Evolutionary conservation across 2,888 invertebrate genomes (phyloP), one percentile per base, ranked within the genome.

Genomic region (Zygogramma bicolorata): DNA sequence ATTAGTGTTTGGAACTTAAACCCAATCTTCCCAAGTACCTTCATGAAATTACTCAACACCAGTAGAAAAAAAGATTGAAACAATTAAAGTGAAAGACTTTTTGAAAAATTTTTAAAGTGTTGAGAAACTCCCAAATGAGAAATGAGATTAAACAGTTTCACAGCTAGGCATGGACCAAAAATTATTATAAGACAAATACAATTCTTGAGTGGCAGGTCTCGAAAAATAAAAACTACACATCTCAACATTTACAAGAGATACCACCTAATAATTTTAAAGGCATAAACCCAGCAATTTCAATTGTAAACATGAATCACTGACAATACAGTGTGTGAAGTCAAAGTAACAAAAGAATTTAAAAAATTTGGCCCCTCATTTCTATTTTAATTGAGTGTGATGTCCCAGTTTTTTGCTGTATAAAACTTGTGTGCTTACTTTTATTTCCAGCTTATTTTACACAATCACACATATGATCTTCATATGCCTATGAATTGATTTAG

Each of bases 151-250:
- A 70, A 62, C 60, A 65, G 27, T 34, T 61, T 79, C 81, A 81
- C 70, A 79, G 78, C 80, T 77, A 77, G 82, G 80, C 77, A 78
- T 75, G 81, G 82, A 81, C 81, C 79, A 78, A 75, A 42, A 46
- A 63, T 63, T 46, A 29, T 74, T 76, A 70, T 75, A 77, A 74
- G 80, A 77, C 75, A 77, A 77, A 79, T 77, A 81, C 81, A 80
- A 77, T 80, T 82, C 82, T 84, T 82, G 81, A 81, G 77, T 77
- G 75, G 67, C 71, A 79, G 74, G 74, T 77, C 74, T 75, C 83
- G 77, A 66, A 71, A 72, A 74, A 74, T 75, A 74, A 77, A 79
- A 74, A 49, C 70, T 75, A 74, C 76, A 76, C 70, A 49, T 69
- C 69, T 49, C 72, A 74, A 74, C 74, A 68, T 68, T 68, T 59